Evolutionary conservation across 2,113 vertebrate species (phyloP), one percentile per base, ranked within the genome.

Genomic region (Pteropus alecto): DNA sequence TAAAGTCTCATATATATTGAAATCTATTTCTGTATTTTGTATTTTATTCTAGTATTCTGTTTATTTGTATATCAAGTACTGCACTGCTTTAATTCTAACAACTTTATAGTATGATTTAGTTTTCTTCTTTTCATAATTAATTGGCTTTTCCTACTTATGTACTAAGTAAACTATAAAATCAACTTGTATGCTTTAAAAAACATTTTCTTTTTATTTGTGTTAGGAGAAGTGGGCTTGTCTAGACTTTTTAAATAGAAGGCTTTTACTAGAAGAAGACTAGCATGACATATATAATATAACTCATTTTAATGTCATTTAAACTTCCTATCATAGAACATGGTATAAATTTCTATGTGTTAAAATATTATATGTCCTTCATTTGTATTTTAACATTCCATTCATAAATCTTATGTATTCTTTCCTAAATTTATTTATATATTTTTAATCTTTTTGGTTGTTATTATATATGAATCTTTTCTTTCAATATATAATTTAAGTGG

Each of bases 261-360:
- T 21, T 76, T 92, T 90, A 97, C 89, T 96, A 74, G 30, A 90
- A 96, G 92, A 97, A 98, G 97, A 97, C 89, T 78, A 41, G 67
- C 51, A 76, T 70, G 12, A 18, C 46, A 87, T 56, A 54, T n/a
- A n/a, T 48, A 38, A 88, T 65, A 58, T 81, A 67, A 74, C 24
- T 84, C 33, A 70, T 35, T 92, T 87, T 84, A 81, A 85, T 46
- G 24, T 2, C 74, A 7, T 81, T 48, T 51, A 74, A 58, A 5
- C 10, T 89, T 78, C 15, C 22, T 86, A 2, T 56, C 81, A 22
- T 81, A 86, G 56, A 73, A 73, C 14, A 56, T n/a, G 15, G 14
- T 54, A 82, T 74, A 41, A 68, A 87, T 68, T 60, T 86, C 38
- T 82, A 54, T 68, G 18, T 54, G 5, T 91, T 88, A 83, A 94